Base-by-base conservation (phyloP, 2,888 invertebrate genomes). In the Ornithoptera alexandrae region DNA sequence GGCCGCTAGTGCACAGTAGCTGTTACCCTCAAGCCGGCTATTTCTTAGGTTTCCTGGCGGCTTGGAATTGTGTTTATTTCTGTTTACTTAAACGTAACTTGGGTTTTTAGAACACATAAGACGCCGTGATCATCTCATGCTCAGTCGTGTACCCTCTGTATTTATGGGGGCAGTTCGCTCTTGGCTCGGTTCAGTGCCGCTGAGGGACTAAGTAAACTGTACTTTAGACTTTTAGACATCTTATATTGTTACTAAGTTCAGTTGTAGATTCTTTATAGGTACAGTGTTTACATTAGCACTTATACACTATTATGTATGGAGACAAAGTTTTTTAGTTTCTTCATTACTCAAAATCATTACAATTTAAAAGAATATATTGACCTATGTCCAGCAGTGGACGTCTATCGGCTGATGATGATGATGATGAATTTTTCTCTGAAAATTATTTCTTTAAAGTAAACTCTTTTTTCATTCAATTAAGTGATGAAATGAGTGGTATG, bases 51-150 rank as follows among this genome's bases (percentile, higher is more conserved):
- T 79, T 81, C 82, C 80, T 82, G 79, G 82, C 80, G 79, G 81
- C 81, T 80, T 75, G 76, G 81, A 84, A 83, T 84, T 81, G 86
- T 82, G 79, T 82, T 84, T 83, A 82, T 84, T 84, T 82, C 79
- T 79, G 76, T 80, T 80, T 78, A 81, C 76, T 74, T 75, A 70
- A 76, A 74, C 77, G 72, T 77, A 76, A 77, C 79, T 79, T 74
- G 74, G 78, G 83, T 83, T 83, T 85, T 83, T 81, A 83, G 72
- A 73, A 81, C 75, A 75, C 72, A 59, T 68, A 70, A 71, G 65
- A 63, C 15, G 67, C 70, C 59, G 60, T 59, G 67, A 70, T 70
- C 70, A 67, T 70, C 70, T 70, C 60, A 64, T 70, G 67, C 70
- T 39, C 67, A 7, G 53, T 53, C 63, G 70, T 59, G 70, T 59